Evolutionary conservation across 1,140 invertebrate species (phyloP), one percentile per base, ranked within the genome.

Genomic region (Dreissena rostriformis): DNA sequence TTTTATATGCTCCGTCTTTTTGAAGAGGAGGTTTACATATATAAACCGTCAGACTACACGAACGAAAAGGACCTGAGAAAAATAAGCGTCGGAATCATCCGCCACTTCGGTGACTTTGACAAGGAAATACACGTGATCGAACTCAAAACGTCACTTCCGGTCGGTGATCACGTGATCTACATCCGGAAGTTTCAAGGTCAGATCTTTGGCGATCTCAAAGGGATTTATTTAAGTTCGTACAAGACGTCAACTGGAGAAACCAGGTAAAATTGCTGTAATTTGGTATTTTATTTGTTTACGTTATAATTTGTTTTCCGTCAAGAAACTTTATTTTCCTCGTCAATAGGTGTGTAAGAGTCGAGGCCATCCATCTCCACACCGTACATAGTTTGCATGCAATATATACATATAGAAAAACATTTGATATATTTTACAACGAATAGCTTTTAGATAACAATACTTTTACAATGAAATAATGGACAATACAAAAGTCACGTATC

Each of bases 201-300:
- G 10, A 80, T 91, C 39, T 66, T 72, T 14, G 81, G 84, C 24
- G 89, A 90, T 52, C 65, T 90, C 11, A 72, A 86, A 67, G 90
- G 89, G 4, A 81, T 91, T 19, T 91, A 91, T 68, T 52, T 86
- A 57, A 90, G 90, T 61, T 87, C 84, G 4, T 91, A 90, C 68
- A 88, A 86, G 57, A 86, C 84, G 17, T 57, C 71, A 39, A 61
- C 86, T 53, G 90, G 90, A 11, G 81, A 78, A 53, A 80, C 61
- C 49, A 81, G 86, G 90, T 91, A 84, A 87, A 86, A 26, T 39
- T 39, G 39, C 39, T 39, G 39, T 39, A 5, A 39, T 2, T 5
- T 5, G 2, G 8, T 39, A 39, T 39, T 2, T 39, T 39, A 39
- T 39, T 39, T 39, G 39, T 39, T 2, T 5, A 39, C 39, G 39